Evolutionary conservation across 1,140 invertebrate genomes (phyloP).

Genomic region (Anoplolepis gracilipes): DNA sequence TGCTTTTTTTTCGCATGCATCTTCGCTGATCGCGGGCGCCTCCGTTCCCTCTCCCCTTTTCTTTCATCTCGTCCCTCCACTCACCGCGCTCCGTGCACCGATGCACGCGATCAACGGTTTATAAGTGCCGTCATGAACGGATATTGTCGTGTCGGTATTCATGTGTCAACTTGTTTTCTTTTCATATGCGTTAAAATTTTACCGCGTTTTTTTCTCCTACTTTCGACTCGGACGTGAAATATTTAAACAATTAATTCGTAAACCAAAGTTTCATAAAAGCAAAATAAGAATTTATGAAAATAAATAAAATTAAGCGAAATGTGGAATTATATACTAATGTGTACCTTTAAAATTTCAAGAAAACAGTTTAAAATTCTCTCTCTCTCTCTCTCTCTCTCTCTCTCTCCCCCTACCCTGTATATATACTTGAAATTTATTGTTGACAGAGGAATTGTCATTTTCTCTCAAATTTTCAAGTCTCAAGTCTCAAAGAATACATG

Average conservation of each 20-base stretch:
- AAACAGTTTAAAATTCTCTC: neutral
- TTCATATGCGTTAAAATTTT: neutral
- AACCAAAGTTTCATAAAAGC: neutral
- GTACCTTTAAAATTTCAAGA: neutral
- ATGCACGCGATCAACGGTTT: constrained; percentile 72
- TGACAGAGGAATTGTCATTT: no score
- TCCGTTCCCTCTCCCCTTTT: neutral
- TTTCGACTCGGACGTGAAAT: neutral
- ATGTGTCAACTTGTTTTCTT: neutral
- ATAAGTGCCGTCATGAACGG: constrained; percentile 66
- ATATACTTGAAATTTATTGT: neutral
- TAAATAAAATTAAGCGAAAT: neutral
- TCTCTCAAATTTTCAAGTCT: no score
- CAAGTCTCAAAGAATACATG: neutral
- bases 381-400: no score
- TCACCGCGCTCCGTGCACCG: constrained; percentile 44
- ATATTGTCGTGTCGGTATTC: constrained; percentile 53
- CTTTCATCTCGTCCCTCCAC: constrained; percentile 49
- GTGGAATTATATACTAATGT: neutral
- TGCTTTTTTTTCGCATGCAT: constrained; percentile 76
- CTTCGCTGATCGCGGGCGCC: constrained; percentile 72
- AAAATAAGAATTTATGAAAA: neutral
- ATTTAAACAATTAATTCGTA: neutral
- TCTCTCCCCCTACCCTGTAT: no score
- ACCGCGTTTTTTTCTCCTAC: neutral